phyloP scores from a whole-genome alignment of 2,797 vertebrate species.

The Tinamus major region DNA sequence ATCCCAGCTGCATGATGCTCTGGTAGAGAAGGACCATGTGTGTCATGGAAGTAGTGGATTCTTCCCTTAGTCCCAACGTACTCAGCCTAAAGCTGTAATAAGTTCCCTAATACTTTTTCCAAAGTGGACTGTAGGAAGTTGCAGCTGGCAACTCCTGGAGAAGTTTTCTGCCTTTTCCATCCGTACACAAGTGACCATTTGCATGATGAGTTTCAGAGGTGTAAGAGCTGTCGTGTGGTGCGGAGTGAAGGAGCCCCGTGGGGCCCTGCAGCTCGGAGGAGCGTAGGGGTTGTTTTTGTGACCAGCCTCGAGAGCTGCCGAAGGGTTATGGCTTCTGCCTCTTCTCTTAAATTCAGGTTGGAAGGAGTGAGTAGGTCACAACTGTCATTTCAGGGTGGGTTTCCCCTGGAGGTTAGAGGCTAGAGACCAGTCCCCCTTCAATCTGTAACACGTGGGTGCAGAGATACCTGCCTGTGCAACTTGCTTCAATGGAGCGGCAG shows the following conservation, averaged over 20 bases:
- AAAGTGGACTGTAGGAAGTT: background rate
- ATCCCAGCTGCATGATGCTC: background rate
- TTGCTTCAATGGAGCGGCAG: background rate
- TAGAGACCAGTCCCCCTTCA: background rate
- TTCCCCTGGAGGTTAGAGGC: background rate
- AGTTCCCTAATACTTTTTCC: rapidly evolving
- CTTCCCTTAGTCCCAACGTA: background rate
- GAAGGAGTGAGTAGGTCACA: background rate
- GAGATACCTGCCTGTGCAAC: background rate
- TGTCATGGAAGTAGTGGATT: background rate
- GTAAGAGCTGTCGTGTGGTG: background rate
- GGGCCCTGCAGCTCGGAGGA: background rate
- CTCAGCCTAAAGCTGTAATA: too few species aligned
- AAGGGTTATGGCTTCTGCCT: background rate
- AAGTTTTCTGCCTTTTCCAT: rapidly evolving
- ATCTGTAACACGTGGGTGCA: too few species aligned
- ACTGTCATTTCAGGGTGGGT: background rate
- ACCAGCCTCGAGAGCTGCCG: rapidly evolving
- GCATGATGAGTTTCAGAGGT: background rate
- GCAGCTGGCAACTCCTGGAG: background rate
- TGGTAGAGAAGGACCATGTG: rapidly evolving
- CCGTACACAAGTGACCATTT: rapidly evolving
- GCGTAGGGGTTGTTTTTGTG: rapidly evolving
- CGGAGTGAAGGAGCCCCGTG: background rate
- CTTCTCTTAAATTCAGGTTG: rapidly evolving